Evolutionary conservation across 2,113 vertebrate species (phyloP), one percentile per base, ranked within the genome.

Genomic region (Verasper variegatus): DNA sequence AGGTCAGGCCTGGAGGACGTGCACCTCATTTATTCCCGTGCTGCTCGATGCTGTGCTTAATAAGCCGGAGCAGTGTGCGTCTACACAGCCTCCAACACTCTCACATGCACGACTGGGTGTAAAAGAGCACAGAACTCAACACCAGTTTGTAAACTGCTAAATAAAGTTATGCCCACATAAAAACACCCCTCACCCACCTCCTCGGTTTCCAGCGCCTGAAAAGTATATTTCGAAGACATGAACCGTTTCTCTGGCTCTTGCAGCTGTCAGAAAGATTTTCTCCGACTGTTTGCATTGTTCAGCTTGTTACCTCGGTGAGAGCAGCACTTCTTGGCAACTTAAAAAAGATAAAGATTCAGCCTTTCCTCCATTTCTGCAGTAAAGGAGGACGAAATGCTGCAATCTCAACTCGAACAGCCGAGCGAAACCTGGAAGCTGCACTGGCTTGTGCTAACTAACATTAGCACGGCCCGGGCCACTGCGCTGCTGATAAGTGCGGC

Each of bases 311-410:
- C 40, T 42, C 12, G 10, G 12, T 12, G 40, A 42, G 15, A 49
- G 45, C 45, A 4, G 51, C 18, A n/a, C 51, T 45, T 78, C 47
- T 56, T 64, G 61, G 58, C 74, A 78, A 60, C 18, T 64, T 71
- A 60, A 75, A 68, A 52, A 54, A 61, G n/a, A 78, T 37, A 2
- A 20, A 9, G 63, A 80, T 69, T 84, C 70, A 62, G 75, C 60
- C 52, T 37, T 60, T 23, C 8, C 47, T 26, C 31, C 4, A 13
- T 77, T 55, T 49, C 45, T 17, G 45, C 15, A 49, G 14, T 18
- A 18, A 49, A 49, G 20, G 51, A n/a, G 51, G 20, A 54, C 0
- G 20, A 21, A n/a, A 18, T 5, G 5, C 52, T 21, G 52, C n/a
- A n/a, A 54, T 21, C 52, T 21, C 18, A n/a, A 54, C 7, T 21